Base-by-base conservation (phyloP, 2,888 invertebrate species). In the Ypsolopha scabrella region DNA sequence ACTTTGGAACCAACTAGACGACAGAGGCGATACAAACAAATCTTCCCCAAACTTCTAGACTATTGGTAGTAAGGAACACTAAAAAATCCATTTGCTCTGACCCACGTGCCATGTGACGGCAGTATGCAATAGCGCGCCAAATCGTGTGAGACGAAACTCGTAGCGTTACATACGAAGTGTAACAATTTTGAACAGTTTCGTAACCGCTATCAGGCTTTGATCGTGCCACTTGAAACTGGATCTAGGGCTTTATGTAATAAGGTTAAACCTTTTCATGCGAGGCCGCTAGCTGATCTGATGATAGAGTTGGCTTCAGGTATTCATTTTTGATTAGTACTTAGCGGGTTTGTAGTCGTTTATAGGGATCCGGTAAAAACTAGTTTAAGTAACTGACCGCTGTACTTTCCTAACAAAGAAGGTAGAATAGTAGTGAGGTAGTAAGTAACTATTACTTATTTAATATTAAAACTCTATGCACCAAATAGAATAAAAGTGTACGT, bases 71-170 rank as follows among this genome's bases (percentile, higher is more conserved):
- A 24, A 2, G 24, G 4, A 24, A 24, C 24, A 2, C 24, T 24
- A 24, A 24, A 24, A 24, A 24, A 3, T 24, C 24, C 2, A 24
- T 24, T 24, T 24, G 4, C 24, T 24, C 2, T 24, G 24, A 24
- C 24, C 24, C 24, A 24, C 24, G 4, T 24, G 24, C 24, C 24
- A 24, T 24, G 4, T 24, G 24, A 24, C 24, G 24, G 24, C 24
- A 24, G 24, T 24, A 63, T 39, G 10, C 11, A 59, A 70, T 61
- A 58, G 62, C 60, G 56, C 56, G 60, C 51, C 69, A 64, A 72
- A 70, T 68, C 65, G 58, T 55, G 57, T 65, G 66, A 60, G 56
- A 68, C 69, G 63, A 62, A 62, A 67, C 64, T 56, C 56, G 59
- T 57, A 54, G 38, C 47, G 53, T 56, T 57, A 61, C 60, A n/a